phyloP scores from a whole-genome alignment of 2,888 invertebrate genomes.

The Schrankia costaestrigalis region DNA sequence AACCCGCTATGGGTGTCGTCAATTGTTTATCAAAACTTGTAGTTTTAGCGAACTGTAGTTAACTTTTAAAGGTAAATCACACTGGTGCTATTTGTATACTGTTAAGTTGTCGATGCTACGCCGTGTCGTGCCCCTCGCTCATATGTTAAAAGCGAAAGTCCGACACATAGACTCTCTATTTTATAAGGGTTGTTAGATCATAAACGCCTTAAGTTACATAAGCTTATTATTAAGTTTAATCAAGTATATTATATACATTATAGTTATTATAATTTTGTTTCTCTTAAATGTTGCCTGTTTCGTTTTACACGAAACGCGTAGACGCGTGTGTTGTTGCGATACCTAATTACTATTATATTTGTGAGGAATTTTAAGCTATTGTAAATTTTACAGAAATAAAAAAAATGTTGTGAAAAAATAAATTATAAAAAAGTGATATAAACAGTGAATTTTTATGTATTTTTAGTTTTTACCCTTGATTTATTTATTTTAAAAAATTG shows the following conservation, averaged over 20 bases:
- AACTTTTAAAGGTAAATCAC: background rate
- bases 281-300: conserved; percentile 71
- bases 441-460: conserved; percentile 66
- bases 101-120: conserved; percentile 27
- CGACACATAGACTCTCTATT: conserved; percentile 70
- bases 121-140: conserved; percentile 55
- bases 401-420: conserved; percentile 80
- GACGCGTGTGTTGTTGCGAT: conserved; percentile 59
- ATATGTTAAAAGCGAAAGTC: conserved; percentile 70
- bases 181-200: conserved; percentile 60
- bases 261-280: conserved; percentile 53
- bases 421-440: conserved; percentile 80
- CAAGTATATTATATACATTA: conserved; percentile 64
- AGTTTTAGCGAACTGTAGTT: no score
- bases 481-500: background rate
- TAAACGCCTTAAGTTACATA: conserved; percentile 65
- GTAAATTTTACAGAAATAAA: conserved; percentile 79
- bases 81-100: background rate
- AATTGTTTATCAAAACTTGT: no score
- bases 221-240: conserved; percentile 67
- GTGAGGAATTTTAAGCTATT: conserved; percentile 80
- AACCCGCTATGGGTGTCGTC: no score
- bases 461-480: conserved; percentile 34
- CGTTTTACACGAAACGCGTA: conserved; percentile 44
- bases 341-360: conserved; percentile 68